Percentiles rank a stretch among this genome's conserved stretches.
These are phyloP conservation scores for Enteromius afrohamiltoni DNA, from an alignment of 2,797 vertebrate genomes.

Conservation along the genomic window DNA sequence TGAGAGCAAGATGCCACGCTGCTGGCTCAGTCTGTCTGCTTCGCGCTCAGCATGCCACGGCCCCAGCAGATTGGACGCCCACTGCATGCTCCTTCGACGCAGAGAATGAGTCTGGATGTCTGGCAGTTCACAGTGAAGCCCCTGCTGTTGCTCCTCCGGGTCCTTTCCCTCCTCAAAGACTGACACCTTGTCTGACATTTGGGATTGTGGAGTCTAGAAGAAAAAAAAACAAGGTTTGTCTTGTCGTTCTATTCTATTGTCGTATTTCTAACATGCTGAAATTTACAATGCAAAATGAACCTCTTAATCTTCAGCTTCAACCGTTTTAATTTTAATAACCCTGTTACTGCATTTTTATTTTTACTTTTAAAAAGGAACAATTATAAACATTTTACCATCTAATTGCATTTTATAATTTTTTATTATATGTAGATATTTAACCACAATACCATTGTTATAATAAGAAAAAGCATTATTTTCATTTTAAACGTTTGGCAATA, in stretches of 20 bases:
- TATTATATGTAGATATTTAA: neutral
- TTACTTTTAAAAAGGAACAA: neutral
- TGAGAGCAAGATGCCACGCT: constrained; percentile 76
- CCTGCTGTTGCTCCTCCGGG: constrained; percentile 41
- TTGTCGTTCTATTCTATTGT: no score
- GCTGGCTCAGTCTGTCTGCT: constrained; percentile 79
- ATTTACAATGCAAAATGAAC: neutral
- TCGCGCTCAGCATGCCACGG: constrained; percentile 75
- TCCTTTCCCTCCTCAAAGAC: constrained; percentile 76
- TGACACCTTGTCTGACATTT: constrained; percentile 81
- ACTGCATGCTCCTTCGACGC: constrained; percentile 82
- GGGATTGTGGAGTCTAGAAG: constrained; percentile 71
- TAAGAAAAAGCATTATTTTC: no score
- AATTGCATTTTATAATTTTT: neutral
- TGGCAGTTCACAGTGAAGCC: constrained; percentile 71
- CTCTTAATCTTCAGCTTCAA: neutral
- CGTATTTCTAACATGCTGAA: neutral
- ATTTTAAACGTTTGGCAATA: no score
- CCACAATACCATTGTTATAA: neutral
- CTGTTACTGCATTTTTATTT: neutral
- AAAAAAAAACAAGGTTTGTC: neutral
- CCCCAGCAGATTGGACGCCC: constrained; percentile 80
- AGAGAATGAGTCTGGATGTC: constrained; percentile 67
- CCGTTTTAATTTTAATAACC: neutral
- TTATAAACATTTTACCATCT: neutral